Conservation (phyloP, 2,797 vertebrate species). For the Lacerta viridis region DNA sequence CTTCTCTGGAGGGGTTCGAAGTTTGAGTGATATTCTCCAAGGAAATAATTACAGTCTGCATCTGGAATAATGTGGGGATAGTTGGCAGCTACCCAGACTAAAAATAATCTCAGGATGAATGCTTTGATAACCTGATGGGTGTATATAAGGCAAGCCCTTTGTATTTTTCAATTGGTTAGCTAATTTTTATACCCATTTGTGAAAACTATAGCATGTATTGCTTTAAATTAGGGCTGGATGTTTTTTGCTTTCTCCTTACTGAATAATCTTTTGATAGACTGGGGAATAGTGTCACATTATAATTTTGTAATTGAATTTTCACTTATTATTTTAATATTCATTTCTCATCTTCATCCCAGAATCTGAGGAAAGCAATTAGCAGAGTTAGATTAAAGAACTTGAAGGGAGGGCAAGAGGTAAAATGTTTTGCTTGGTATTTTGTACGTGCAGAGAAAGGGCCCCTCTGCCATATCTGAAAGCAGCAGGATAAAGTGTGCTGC, state of each 20-base stretch:
- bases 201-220: not conserved
- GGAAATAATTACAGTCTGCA: not conserved
- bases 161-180: not conserved
- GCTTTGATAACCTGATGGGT: no score
- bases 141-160: not conserved
- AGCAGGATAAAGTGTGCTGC: not conserved
- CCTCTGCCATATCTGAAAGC: not conserved
- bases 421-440: not conserved
- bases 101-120: not conserved
- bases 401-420: not conserved
- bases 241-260: not conserved
- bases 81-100: not conserved
- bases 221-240: not conserved
- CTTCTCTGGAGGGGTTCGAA: not conserved
- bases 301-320: slow-evolving; percentile 3
- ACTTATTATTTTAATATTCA: not conserved
- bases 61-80: no score
- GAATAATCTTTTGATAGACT: not conserved
- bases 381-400: not conserved
- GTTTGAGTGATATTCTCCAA: not conserved
- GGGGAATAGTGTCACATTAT: not conserved
- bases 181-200: not conserved
- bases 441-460: not conserved
- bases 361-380: slow-evolving; percentile 64
- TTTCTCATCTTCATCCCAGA: slow-evolving; percentile 13